phyloP scores from a whole-genome alignment of 2,797 vertebrate genomes.

The Percopsis omiscomaycus region DNA sequence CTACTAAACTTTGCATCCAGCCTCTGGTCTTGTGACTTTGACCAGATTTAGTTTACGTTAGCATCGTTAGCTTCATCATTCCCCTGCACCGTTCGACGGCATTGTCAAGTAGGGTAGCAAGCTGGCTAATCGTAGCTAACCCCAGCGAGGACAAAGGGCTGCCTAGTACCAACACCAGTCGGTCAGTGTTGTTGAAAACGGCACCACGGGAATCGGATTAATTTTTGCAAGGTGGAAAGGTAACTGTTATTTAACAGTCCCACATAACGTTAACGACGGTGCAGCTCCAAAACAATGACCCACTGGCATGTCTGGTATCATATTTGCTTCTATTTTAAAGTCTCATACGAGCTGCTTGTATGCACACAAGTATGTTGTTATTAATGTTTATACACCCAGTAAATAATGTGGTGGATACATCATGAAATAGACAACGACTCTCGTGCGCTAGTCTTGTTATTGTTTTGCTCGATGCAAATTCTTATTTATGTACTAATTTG shows the following conservation, averaged over 20 bases:
- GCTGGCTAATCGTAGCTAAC: conserved; percentile 43
- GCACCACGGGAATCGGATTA: not conserved
- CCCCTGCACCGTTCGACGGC: conserved; percentile 42
- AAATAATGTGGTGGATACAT: not conserved
- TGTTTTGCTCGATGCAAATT: conserved; percentile 5
- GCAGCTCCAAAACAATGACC: conserved; percentile 44
- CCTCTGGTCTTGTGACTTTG: conserved; percentile 22
- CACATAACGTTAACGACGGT: conserved; percentile 32
- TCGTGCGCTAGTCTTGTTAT: conserved; percentile 46
- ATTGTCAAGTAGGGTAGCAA: conserved; percentile 8
- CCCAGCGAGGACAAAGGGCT: conserved; percentile 76
- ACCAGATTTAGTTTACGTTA: conserved; percentile 48
- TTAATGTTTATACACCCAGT: not conserved
- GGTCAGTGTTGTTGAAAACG: conserved; percentile 7
- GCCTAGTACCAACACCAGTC: conserved; percentile 28
- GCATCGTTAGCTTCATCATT: conserved; percentile 49
- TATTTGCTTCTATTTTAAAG: not conserved
- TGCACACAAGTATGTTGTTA: not conserved
- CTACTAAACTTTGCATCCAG: not conserved
- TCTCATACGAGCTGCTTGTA: not conserved
- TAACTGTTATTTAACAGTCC: not conserved
- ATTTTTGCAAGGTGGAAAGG: not conserved
- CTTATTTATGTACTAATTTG: too few species aligned
- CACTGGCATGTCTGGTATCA: not conserved
- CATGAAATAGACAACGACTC: not conserved